Conservation (phyloP, 2,113 vertebrate genomes). For the Coreoperca whiteheadi region DNA sequence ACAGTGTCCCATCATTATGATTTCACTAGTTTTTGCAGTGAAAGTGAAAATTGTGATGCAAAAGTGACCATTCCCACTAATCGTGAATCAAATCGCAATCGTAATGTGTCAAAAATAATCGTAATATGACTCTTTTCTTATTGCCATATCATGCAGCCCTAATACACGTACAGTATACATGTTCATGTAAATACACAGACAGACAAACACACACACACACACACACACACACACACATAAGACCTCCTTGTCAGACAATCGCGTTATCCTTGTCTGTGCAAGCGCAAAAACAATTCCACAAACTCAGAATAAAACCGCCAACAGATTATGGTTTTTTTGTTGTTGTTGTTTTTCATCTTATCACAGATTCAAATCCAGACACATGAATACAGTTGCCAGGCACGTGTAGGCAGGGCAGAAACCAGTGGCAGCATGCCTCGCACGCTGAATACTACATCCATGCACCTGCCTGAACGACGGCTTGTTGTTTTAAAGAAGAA, state of each 20-base stretch:
- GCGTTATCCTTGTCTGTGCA: conserved; percentile 24
- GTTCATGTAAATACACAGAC: background rate
- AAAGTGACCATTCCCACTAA: too few relatives aligned
- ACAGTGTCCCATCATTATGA: too few relatives aligned
- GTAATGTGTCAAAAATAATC: too few relatives aligned
- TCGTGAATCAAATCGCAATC: too few relatives aligned
- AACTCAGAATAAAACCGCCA: conserved; percentile 4
- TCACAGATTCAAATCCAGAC: conserved; percentile 33
- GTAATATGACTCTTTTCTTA: too few relatives aligned
- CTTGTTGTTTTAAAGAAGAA: conserved; percentile 26
- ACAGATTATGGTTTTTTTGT: background rate
- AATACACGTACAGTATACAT: conserved; percentile 1
- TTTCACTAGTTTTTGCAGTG: too few relatives aligned
- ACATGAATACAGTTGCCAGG: conserved; percentile 19
- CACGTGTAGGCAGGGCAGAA: conserved; percentile 45
- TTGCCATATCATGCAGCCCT: too few relatives aligned
- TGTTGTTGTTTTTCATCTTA: background rate
- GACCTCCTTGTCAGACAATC: conserved; percentile 27
- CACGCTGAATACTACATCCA: background rate
- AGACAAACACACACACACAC: too few relatives aligned
- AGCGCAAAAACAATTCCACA: conserved; percentile 13
- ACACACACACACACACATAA: too few relatives aligned
- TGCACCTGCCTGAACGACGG: conserved; percentile 27
- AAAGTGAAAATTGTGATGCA: too few relatives aligned
- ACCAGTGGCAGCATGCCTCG: background rate